phyloP scores from a whole-genome alignment of 2,888 invertebrate genomes.

The Aphrophora alni region DNA sequence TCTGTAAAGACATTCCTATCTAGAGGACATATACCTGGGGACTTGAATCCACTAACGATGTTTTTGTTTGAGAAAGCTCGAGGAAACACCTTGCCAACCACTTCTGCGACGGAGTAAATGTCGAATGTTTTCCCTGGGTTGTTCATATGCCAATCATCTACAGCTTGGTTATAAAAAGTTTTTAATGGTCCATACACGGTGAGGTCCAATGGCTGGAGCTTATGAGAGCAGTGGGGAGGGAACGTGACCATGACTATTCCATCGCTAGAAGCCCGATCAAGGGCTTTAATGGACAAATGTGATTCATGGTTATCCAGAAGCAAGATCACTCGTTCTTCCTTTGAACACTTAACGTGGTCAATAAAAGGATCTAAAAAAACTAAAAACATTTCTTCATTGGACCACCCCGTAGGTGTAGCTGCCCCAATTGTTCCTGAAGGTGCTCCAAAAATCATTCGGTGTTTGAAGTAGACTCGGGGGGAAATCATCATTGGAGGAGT shows the following conservation, averaged over 20 bases:
- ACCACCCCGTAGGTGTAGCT: slow-evolving; percentile 51
- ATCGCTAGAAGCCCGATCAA: slow-evolving; percentile 16
- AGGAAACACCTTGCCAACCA: background rate
- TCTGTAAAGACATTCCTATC: slow-evolving; percentile 10
- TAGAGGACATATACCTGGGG: slow-evolving; percentile 47
- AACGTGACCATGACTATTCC: slow-evolving; percentile 20
- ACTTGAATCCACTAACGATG: slow-evolving; percentile 49
- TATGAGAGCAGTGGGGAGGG: slow-evolving; percentile 4
- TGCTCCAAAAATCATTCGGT: slow-evolving; percentile 51
- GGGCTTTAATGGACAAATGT: background rate
- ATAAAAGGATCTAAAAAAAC: slow-evolving; percentile 39
- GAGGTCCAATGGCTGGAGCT: slow-evolving; percentile 28
- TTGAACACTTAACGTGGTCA: slow-evolving; percentile 21
- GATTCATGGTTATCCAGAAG: slow-evolving; percentile 19
- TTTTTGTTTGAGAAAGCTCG: slow-evolving; percentile 17
- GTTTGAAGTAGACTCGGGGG: slow-evolving; percentile 46
- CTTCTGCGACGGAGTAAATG: slow-evolving; percentile 17
- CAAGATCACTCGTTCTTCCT: slow-evolving; percentile 27
- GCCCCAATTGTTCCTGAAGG: slow-evolving; percentile 49
- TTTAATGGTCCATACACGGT: slow-evolving; percentile 32
- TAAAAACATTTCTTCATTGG: slow-evolving; percentile 44
- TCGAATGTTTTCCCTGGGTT: slow-evolving; percentile 18
- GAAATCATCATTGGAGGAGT: slow-evolving; percentile 51
- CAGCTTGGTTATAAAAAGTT: slow-evolving; percentile 32
- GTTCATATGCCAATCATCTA: slow-evolving; percentile 19